phyloP scores from a whole-genome alignment of 2,113 vertebrate genomes.

The Epinephelus lanceolatus region DNA sequence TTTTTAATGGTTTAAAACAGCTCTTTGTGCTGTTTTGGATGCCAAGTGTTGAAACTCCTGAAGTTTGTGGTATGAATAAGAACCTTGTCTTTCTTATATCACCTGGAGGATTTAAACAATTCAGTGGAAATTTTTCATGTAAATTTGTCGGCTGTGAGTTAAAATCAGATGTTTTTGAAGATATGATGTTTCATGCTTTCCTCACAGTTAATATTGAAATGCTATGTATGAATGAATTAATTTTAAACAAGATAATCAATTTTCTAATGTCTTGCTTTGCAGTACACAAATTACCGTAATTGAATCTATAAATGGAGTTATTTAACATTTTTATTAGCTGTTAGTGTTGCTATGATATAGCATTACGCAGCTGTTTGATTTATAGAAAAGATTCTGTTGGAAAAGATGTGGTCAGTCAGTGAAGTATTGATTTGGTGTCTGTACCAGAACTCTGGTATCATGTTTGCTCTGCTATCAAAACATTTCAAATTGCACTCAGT shows the following conservation, averaged over 20 bases:
- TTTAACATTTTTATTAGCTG: not conserved
- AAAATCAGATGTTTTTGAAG: not conserved
- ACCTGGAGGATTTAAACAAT: not conserved
- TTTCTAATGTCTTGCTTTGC: not conserved
- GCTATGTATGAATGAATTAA: not conserved
- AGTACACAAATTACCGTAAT: not conserved
- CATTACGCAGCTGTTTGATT: not conserved
- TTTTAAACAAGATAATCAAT: not conserved
- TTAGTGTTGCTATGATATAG: not conserved
- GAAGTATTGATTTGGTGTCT: not conserved
- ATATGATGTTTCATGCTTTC: not conserved
- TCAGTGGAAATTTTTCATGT: not conserved
- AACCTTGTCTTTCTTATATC: not conserved
- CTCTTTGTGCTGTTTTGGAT: not conserved
- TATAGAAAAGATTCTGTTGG: not conserved
- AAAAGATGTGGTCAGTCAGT: not conserved
- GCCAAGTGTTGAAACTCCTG: not conserved
- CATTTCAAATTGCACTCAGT: not conserved
- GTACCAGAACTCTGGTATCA: not conserved
- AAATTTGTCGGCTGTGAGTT: not conserved
- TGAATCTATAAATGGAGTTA: not conserved
- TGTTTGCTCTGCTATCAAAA: not conserved
- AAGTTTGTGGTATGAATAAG: not conserved
- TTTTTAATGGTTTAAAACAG: not conserved
- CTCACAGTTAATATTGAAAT: not conserved